Evolutionary conservation across 2,888 invertebrate species (phyloP), one percentile per base, ranked within the genome.

Genomic region (Bombyx huttoni): DNA sequence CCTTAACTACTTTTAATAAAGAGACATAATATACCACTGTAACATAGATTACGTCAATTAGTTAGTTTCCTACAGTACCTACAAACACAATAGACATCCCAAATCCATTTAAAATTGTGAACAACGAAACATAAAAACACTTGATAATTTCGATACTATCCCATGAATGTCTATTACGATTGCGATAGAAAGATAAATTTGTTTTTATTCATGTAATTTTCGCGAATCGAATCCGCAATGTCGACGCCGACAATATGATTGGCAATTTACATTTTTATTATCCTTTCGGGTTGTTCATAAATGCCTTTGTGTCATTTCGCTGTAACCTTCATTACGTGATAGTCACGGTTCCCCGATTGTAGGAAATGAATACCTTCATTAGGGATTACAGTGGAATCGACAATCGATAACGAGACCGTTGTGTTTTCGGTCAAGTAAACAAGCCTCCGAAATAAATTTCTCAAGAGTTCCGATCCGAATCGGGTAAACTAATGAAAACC

Each of bases 201-300:
- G 54, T 14, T 49, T 13, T 49, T 35, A 51, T 49, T 47, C 49
- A 1, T 40, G 40, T 40, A 40, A 40, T 40, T 40, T 56, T 53
- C 49, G 56, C 56, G 58, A 60, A 57, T 62, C 57, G 52, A 58
- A 63, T 66, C 60, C 54, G 58, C 48, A 59, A 65, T 64, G 57
- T 54, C 56, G 52, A 49, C 52, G 58, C 56, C 55, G 57, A 58
- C 69, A 61, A 65, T 68, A 65, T 72, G 67, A 71, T 67, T 67
- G 68, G 64, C 72, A 70, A 70, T 71, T 70, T 68, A 67, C 70
- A 71, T 70, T 71, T 64, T 70, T 68, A 68, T 71, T 70, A 64
- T 67, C 58, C 61, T 68, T 65, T 62, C 53, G 55, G 58, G 57
- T 57, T 51, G 57, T 59, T 58, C 58, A 50, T 63, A 65, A 69